Evolutionary conservation across 2,888 invertebrate species (phyloP).

Genomic region (Ptychoptera contaminata): DNA sequence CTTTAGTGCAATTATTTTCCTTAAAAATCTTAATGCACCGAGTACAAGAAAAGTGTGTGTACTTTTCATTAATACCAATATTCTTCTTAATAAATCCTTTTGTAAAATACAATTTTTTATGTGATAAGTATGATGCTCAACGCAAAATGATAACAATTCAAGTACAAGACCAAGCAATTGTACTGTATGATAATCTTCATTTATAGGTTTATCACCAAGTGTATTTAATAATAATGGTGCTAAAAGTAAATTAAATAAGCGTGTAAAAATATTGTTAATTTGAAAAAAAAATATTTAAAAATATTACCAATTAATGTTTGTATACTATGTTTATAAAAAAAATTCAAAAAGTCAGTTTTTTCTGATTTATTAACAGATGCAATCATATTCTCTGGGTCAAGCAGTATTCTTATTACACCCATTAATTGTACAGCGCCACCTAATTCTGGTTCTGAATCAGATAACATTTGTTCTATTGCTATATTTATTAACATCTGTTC

Average conservation of each 20-base stretch:
- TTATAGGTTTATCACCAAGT: slow-evolving; percentile 70
- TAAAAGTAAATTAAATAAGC: slow-evolving; percentile 15
- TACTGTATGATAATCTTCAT: slow-evolving; percentile 93
- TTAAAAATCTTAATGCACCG: slow-evolving; percentile 90
- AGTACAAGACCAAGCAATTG: slow-evolving; percentile 88
- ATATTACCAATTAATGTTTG: slow-evolving; percentile 74
- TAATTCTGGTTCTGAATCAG: slow-evolving; percentile 91
- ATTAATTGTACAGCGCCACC: slow-evolving; percentile 95
- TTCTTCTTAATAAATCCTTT: slow-evolving; percentile 88
- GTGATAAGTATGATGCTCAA: slow-evolving; percentile 98
- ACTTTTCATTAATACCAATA: slow-evolving; percentile 91
- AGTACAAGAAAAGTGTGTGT: slow-evolving; percentile 94
- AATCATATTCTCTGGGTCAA: slow-evolving; percentile 98
- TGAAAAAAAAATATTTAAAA: too few relatives aligned
- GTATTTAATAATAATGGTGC: slow-evolving; percentile 92
- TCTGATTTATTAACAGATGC: slow-evolving; percentile 42
- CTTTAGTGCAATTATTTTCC: slow-evolving; percentile 92
- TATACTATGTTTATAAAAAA: slow-evolving; percentile 98
- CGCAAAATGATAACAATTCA: slow-evolving; percentile 93
- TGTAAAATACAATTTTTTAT: slow-evolving; percentile 96
- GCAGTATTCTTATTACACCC: slow-evolving; percentile 79
- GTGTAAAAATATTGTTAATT: too few relatives aligned
- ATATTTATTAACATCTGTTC: slow-evolving; percentile 90
- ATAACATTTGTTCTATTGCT: slow-evolving; percentile 95
- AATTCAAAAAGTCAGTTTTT: slow-evolving; percentile 94